Base-by-base conservation (phyloP, 1,140 invertebrate genomes). In the Sweltsa coloradensis region DNA sequence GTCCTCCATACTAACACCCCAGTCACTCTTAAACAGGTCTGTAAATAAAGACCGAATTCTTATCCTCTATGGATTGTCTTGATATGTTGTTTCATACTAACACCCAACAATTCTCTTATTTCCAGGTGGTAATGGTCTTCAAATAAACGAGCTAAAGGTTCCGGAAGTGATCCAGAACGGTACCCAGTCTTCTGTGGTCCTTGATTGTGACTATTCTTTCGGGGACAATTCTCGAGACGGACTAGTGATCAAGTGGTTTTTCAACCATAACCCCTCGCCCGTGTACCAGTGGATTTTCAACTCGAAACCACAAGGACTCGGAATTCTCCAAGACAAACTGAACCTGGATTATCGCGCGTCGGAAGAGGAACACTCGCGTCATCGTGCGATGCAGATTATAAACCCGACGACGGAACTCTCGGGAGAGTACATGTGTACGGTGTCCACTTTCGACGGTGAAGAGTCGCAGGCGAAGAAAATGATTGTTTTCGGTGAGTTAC, bases 271-370 rank as follows among this genome's bases (percentile, higher is more conserved):
- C 56, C 68, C 70, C 1, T 66, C 72, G 25, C 75, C 78, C 4
- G 73, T 86, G 5, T 88, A 86, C 59, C 83, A 86, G 59, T 88
- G 83, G 83, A 85, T 87, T 41, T 72, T 74, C 13, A 70, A 70
- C 3, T 65, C 69, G 34, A 70, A 72, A 52, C 79, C 79, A 2
- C 71, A 76, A 51, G 76, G 71, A 21, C 60, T 73, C 43, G 78
- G 76, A 25, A 69, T 81, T 16, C 65, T 85, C 23, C 69, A 74
- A 49, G 78, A 75, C 37, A 67, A 74, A 16, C 64, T 83, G 16
- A 75, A 81, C 63, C 61, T 81, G 46, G 68, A 72, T 50, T 81
- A 79, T 63, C 61, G 62, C 29, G 71, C 71, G 14, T 73, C 76
- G 23, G 71, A 79, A 48, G 65, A 67, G 25, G 63, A 72, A 54